Base-by-base conservation (phyloP, 2,888 invertebrate genomes). In the Microdon myrmicae region DNA sequence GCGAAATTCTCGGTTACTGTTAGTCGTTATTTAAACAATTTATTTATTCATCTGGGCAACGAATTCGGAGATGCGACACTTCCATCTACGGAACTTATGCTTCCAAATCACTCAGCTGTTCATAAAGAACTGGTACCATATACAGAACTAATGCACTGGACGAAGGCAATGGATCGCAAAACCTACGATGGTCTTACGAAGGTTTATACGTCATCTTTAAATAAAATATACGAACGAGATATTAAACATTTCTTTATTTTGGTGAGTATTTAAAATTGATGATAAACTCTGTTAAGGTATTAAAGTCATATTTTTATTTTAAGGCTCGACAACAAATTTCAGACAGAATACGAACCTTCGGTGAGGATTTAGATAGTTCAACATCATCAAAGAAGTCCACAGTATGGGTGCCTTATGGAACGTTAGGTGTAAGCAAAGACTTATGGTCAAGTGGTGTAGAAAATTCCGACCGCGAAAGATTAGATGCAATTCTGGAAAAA, bases 31-130 rank as follows among this genome's bases (percentile, higher is more conserved):
- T 83, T 98, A 39, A 96, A 96, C 78, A 96, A 97, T 82, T 84
- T 94, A 41, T 94, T 98, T 71, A 94, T 96, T 73, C 95, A 97
- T 81, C 87, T 95, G 82, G 96, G 86, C 9, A 89, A 89, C 73
- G 88, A 91, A 75, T 82, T 87, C 59, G 89, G 88, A 0, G 90
- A 90, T 70, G 72, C 59, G 48, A 71, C 75, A 5, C 19, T 72
- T 22, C 72, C 73, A 6, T 73, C 70, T 35, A 73, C 71, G 5
- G 86, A 87, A 28, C 80, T 92, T 45, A 84, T 85, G 19, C 81
- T 95, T 68, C 90, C 92, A 0, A 87, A 89, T 69, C 90, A 93
- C 74, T 84, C 85, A 68, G 83, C 86, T 34, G 90, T 94, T 69
- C 96, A 96, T 81, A 86, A 87, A 51, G 94, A 95, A 75, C 85